phyloP scores from a whole-genome alignment of 2,888 invertebrate genomes.

The Agrenia bidenticulata region DNA sequence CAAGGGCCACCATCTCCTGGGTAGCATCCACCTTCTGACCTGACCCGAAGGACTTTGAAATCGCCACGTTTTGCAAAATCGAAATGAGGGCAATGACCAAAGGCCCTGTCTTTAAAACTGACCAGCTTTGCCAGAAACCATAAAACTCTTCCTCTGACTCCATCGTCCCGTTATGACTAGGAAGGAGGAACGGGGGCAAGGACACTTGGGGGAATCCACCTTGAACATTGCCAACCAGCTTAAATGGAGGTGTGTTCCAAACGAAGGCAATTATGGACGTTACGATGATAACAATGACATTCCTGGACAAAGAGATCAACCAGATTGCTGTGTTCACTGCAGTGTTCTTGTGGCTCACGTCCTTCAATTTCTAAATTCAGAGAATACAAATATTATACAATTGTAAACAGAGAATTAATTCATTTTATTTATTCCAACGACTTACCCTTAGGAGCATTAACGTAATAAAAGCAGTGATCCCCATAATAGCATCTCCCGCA shows the following conservation, averaged over 20 bases:
- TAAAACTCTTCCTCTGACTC: background rate
- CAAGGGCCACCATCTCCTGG: slow-evolving; percentile 80
- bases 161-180: slow-evolving; percentile 49
- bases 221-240: slow-evolving; percentile 62
- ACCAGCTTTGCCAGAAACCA: slow-evolving; percentile 34
- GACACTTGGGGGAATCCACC: slow-evolving; percentile 69
- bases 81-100: slow-evolving; percentile 85
- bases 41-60: slow-evolving; percentile 83
- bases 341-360: slow-evolving; percentile 57
- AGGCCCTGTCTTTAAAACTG: slow-evolving; percentile 73
- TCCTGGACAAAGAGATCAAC: slow-evolving; percentile 74
- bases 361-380: slow-evolving; percentile 64
- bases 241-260: slow-evolving; percentile 66
- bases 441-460: slow-evolving; percentile 65
- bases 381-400: background rate
- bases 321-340: slow-evolving; percentile 65
- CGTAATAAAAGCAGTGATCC: slow-evolving; percentile 68
- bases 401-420: background rate
- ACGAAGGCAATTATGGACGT: slow-evolving; percentile 65
- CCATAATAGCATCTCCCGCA: slow-evolving; percentile 43
- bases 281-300: slow-evolving; percentile 73
- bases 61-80: slow-evolving; percentile 89
- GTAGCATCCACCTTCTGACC: slow-evolving; percentile 76
- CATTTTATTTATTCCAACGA: too few relatives aligned
- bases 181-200: slow-evolving; percentile 71